These are phyloP conservation scores for Calephelis nemesis DNA, from an alignment of 1,140 invertebrate species.

Conservation along the genomic window DNA sequence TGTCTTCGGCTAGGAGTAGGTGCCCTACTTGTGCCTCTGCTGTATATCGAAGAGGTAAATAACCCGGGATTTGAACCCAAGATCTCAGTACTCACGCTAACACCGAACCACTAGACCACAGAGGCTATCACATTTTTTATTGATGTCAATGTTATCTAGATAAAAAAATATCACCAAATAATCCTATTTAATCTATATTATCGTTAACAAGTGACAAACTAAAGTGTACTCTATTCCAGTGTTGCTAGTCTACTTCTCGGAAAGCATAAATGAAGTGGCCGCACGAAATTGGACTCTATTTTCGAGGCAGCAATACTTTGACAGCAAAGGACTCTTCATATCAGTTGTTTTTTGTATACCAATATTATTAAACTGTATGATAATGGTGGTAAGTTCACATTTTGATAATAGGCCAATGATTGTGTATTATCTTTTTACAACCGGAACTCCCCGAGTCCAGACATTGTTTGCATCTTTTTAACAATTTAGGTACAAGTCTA, in stretches of 20 bases:
- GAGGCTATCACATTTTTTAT: neutral
- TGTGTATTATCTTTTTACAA: constrained; percentile 26
- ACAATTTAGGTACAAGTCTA: neutral
- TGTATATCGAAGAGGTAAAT: too few species aligned
- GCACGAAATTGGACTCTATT: constrained; percentile 92
- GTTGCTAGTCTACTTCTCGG: constrained; percentile 91
- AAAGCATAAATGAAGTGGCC: constrained; percentile 92
- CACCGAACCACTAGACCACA: too few species aligned
- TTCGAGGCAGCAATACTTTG: constrained; percentile 95
- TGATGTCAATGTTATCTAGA: constrained; percentile 10
- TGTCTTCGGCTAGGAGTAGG: too few species aligned
- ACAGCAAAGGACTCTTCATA: constrained; percentile 94
- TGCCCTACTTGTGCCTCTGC: too few species aligned
- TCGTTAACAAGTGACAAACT: neutral
- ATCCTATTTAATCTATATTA: neutral
- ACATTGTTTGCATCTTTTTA: neutral
- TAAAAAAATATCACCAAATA: neutral
- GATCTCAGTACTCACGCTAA: too few species aligned
- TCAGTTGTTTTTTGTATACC: constrained; percentile 94
- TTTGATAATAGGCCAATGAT: constrained; percentile 23
- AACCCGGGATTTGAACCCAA: too few species aligned
- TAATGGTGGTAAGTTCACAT: constrained; percentile 91
- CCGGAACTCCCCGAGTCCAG: constrained; percentile 4
- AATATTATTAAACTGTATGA: constrained; percentile 93
- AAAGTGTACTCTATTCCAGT: constrained; percentile 80